phyloP scores from a whole-genome alignment of 2,797 vertebrate species.

The Fratercula arctica region DNA sequence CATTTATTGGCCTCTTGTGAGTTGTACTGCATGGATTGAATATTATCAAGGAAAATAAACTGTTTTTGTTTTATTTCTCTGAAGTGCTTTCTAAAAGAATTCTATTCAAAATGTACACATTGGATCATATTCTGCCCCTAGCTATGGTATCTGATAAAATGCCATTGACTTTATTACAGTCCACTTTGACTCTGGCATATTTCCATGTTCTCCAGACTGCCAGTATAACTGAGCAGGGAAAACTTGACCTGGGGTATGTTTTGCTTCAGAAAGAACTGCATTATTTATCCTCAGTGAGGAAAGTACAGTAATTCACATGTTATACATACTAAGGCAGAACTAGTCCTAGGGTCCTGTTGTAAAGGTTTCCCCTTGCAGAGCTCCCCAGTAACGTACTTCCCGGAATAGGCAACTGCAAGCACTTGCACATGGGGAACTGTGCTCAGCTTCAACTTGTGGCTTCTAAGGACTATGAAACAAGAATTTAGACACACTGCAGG shows the following conservation, averaged over 20 bases:
- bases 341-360: background rate
- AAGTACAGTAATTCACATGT: background rate
- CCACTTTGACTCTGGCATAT: conserved; percentile 17
- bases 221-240: background rate
- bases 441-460: background rate
- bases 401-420: background rate
- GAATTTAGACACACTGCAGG: background rate
- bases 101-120: background rate
- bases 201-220: conserved; percentile 30
- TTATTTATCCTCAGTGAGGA: conserved; percentile 1
- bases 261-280: background rate
- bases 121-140: conserved; percentile 26
- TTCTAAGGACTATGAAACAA: background rate
- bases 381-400: background rate
- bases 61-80: conserved; percentile 50
- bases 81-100: conserved; percentile 34
- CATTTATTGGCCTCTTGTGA: conserved; percentile 35
- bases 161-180: conserved; percentile 14
- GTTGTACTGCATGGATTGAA: conserved; percentile 3
- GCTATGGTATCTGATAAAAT: conserved; percentile 51
- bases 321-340: background rate
- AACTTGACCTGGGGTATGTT: background rate
- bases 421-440: rapidly evolving
- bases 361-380: background rate
- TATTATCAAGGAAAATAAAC: conserved; percentile 55